phyloP scores from a whole-genome alignment of 2,113 vertebrate species.

The Sardina pilchardus region DNA sequence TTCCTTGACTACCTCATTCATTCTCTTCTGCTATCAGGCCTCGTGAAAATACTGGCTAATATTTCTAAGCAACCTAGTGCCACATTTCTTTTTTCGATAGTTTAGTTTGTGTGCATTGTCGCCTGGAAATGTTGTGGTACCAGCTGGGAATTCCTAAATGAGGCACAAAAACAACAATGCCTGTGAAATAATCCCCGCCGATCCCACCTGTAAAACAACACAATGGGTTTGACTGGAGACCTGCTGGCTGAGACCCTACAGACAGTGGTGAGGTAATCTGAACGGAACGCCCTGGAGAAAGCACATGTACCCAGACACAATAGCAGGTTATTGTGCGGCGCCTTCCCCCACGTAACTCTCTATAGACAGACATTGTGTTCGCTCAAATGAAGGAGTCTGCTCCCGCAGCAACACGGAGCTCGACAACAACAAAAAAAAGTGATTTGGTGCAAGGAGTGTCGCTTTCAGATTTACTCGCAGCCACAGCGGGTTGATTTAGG shows the following conservation, averaged over 20 bases:
- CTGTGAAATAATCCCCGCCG: background rate
- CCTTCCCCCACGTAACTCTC: background rate
- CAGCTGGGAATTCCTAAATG: background rate
- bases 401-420: background rate
- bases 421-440: background rate
- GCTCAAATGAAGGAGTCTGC: background rate
- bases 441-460: background rate
- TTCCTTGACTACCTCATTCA: background rate
- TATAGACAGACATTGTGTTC: background rate
- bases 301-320: conserved; percentile 4
- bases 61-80: background rate
- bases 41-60: background rate
- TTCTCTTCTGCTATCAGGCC: background rate
- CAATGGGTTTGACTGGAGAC: background rate
- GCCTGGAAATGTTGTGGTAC: background rate
- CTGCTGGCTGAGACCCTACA: background rate
- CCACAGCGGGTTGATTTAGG: background rate
- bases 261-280: background rate
- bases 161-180: background rate
- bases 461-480: background rate
- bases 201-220: background rate
- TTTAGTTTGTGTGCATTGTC: background rate
- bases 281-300: background rate
- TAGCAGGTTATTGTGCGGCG: background rate
- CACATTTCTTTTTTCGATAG: background rate